A percentile compares a stretch with the other conserved stretches of the same genome.
Evolutionary conservation across 2,888 invertebrate genomes (phyloP).

Genomic region (Pandemis cinnamomeana): DNA sequence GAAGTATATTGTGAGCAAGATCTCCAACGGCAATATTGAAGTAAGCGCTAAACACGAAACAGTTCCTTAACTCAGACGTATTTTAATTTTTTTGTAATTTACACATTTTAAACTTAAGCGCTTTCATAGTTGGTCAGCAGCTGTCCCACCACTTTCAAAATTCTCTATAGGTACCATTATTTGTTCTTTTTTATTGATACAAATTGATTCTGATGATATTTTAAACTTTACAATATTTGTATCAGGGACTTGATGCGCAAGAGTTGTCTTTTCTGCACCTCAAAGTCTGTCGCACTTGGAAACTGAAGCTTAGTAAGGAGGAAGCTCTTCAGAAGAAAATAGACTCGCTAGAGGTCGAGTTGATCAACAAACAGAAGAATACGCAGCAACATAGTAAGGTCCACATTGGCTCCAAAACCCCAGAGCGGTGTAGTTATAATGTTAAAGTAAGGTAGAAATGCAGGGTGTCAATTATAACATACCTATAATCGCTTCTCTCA

Average conservation of each 20-base stretch:
- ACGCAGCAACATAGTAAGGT: constrained; percentile 78
- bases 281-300: constrained; percentile 82
- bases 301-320: constrained; percentile 70
- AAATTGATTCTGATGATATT: not conserved
- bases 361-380: constrained; percentile 76
- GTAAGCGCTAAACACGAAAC: constrained; percentile 51
- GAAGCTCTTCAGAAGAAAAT: constrained; percentile 75
- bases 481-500: too few species aligned
- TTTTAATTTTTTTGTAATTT: too few species aligned
- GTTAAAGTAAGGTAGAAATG: too few species aligned
- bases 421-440: too few species aligned
- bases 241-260: constrained; percentile 76
- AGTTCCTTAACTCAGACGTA: too few species aligned
- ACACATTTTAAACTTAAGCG: too few species aligned
- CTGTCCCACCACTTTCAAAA: not conserved
- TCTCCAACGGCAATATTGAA: constrained; percentile 64
- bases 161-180: not conserved
- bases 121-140: too few species aligned
- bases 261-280: constrained; percentile 83
- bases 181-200: not conserved
- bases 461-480: too few species aligned
- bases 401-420: too few species aligned
- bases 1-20: constrained; percentile 75
- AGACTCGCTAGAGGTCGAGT: constrained; percentile 74
- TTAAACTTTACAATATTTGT: constrained; percentile 26